These are phyloP conservation scores for Petromus typicus DNA, from an alignment of 2,113 vertebrate species.

Conservation along the genomic window DNA sequence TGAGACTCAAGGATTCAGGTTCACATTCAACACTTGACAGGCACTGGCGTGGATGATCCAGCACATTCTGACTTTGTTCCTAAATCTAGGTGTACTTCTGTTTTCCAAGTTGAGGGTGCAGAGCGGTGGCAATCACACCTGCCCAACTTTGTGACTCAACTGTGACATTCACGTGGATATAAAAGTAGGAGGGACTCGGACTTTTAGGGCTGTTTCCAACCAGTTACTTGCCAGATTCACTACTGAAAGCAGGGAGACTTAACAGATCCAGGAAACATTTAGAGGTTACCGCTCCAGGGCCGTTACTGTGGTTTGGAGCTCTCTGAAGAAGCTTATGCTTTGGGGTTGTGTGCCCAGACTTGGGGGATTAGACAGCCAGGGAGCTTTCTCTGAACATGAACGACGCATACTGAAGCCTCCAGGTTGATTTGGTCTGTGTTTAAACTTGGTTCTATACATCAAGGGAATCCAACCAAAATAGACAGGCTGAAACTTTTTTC, in stretches of 20 bases:
- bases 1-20: neutral
- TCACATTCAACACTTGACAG: neutral
- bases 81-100: neutral
- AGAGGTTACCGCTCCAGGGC: slow-evolving; percentile 1
- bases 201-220: slow-evolving; percentile 19
- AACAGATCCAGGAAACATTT: slow-evolving; percentile 50
- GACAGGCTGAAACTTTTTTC: slow-evolving; percentile 23
- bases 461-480: slow-evolving; percentile 60
- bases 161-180: slow-evolving; percentile 42
- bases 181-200: slow-evolving; percentile 55
- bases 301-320: slow-evolving; percentile 68
- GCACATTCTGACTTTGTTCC: neutral
- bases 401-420: neutral
- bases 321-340: neutral
- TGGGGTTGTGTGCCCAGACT: slow-evolving; percentile 34
- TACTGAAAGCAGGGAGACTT: neutral
- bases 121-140: slow-evolving; percentile 28
- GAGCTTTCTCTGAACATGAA: slow-evolving; percentile 26
- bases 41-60: neutral
- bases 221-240: slow-evolving; percentile 10
- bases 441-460: slow-evolving; percentile 25
- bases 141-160: slow-evolving; percentile 61
- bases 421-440: slow-evolving; percentile 7
- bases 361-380: slow-evolving; percentile 12
- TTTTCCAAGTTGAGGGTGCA: slow-evolving; percentile 32